A percentile compares a stretch with the other conserved stretches of the same genome.
These are phyloP conservation scores for Bombus difficillimus DNA, from an alignment of 1,140 invertebrate genomes.

Conservation along the genomic window DNA sequence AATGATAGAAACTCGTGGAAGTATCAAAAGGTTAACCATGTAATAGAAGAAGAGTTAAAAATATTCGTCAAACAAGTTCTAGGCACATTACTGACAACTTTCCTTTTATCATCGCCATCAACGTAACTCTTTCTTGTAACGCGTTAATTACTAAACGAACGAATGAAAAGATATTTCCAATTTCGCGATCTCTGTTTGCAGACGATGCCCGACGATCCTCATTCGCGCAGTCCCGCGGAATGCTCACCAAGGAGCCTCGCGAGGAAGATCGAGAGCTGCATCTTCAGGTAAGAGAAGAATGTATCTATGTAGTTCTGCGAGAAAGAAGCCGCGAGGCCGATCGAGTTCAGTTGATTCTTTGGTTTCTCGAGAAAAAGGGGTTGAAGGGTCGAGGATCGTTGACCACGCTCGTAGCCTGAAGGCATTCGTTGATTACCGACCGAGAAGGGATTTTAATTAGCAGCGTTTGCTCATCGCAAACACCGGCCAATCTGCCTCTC, in stretches of 20 bases:
- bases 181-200: constrained; percentile 36
- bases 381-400: constrained; percentile 65
- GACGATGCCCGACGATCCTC: constrained; percentile 35
- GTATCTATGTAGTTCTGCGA: not conserved
- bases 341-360: constrained; percentile 37
- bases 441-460: constrained; percentile 82
- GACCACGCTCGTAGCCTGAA: constrained; percentile 77
- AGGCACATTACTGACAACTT: no score
- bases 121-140: no score
- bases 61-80: no score
- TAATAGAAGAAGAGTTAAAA: no score
- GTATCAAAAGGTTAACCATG: not conserved
- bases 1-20: not conserved
- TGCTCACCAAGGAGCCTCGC: constrained; percentile 45
- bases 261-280: constrained; percentile 60
- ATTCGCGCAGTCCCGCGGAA: constrained; percentile 17
- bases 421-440: constrained; percentile 80
- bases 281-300: constrained; percentile 58
- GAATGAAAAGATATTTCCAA: not conserved
- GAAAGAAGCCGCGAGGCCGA: constrained; percentile 3
- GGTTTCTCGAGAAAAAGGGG: constrained; percentile 59
- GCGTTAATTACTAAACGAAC: no score
- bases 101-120: no score
- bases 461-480: constrained; percentile 80
- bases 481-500: constrained; percentile 70